Conservation (phyloP, 2,888 invertebrate species). For the Drosophila koepferae region DNA sequence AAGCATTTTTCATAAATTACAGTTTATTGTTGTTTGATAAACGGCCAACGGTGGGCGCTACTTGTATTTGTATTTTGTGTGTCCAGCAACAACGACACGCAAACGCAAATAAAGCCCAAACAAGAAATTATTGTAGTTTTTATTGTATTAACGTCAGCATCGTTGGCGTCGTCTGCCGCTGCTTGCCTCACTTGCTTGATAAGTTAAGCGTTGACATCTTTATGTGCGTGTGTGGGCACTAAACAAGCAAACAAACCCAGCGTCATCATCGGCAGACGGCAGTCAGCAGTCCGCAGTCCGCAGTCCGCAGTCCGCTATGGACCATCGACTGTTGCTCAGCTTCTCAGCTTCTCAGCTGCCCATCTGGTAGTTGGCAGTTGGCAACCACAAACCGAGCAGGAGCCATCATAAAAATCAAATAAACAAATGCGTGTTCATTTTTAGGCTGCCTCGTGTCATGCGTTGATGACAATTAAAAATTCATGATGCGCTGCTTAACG, state of each 20-base stretch:
- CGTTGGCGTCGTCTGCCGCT: conserved; percentile 50
- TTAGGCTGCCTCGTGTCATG: conserved; percentile 29
- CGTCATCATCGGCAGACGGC: conserved; percentile 30
- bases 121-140: conserved; percentile 75
- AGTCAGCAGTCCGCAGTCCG: not conserved
- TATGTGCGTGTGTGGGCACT: conserved; percentile 78
- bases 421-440: conserved; percentile 53
- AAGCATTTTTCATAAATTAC: conserved; percentile 83
- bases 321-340: conserved; percentile 16
- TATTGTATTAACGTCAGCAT: conserved; percentile 68
- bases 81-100: conserved; percentile 68
- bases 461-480: conserved; percentile 66
- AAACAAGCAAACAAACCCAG: conserved; percentile 60
- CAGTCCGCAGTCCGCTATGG: conserved; percentile 7
- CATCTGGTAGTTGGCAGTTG: conserved; percentile 20
- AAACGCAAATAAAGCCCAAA: conserved; percentile 76
- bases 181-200: conserved; percentile 61
- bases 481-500: conserved; percentile 51
- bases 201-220: conserved; percentile 79
- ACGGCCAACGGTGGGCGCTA: conserved; percentile 81
- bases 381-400: conserved; percentile 32
- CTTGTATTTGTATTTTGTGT: conserved; percentile 67
- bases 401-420: conserved; percentile 67
- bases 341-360: conserved; percentile 9
- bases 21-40: conserved; percentile 83